A percentile compares a stretch with the other conserved stretches of the same genome.
Evolutionary conservation across 2,888 invertebrate genomes (phyloP).

Genomic region (Eristalis tenax): DNA sequence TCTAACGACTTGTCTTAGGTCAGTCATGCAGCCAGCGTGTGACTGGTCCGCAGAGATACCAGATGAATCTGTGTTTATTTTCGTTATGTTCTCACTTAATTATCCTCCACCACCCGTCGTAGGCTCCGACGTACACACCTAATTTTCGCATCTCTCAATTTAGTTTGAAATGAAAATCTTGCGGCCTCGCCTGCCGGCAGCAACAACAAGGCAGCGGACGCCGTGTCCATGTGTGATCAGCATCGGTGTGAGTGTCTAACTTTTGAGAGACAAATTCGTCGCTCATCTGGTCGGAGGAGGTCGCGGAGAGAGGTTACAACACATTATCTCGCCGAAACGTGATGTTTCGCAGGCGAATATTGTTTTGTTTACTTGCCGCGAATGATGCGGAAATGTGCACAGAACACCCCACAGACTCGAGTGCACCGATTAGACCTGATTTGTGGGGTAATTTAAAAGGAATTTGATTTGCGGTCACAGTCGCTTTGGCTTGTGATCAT

Average conservation of each 20-base stretch:
- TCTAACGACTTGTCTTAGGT: constrained; percentile 67
- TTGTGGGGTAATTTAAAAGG: constrained; percentile 17
- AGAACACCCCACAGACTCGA: not conserved
- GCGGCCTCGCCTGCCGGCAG: not conserved
- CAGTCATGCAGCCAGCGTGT: constrained; percentile 41
- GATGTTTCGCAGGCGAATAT: not conserved
- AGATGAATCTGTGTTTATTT: constrained; percentile 41
- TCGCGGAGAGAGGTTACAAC: not conserved
- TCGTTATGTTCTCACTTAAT: constrained; percentile 59
- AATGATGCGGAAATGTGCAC: constrained; percentile 29
- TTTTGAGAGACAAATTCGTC: not conserved
- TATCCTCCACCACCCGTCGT: too few species aligned
- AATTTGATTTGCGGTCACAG: constrained; percentile 29
- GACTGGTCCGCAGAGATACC: constrained; percentile 2
- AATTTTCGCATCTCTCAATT: constrained; percentile 39
- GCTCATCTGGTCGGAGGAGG: not conserved
- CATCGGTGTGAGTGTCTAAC: not conserved
- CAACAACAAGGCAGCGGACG: not conserved
- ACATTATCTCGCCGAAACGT: not conserved
- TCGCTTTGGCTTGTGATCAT: not conserved
- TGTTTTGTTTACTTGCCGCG: not conserved
- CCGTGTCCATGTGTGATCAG: not conserved
- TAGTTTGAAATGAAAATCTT: constrained; percentile 13
- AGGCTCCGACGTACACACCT: constrained; percentile 42
- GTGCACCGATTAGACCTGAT: constrained; percentile 16